Conservation (phyloP, 2,113 vertebrate species). For the Coturnix japonica region DNA sequence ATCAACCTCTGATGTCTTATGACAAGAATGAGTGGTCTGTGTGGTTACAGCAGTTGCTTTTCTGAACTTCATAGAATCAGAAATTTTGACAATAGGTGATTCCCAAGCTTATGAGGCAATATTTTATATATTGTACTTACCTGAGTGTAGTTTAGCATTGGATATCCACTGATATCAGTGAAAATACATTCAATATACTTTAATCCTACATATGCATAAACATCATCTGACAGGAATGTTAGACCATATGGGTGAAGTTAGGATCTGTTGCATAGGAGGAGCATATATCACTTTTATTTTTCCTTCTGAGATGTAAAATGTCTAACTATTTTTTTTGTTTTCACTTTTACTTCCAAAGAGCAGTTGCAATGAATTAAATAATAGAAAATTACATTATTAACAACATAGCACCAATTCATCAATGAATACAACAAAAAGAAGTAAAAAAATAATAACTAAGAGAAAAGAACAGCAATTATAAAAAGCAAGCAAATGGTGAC, state of each 20-base stretch:
- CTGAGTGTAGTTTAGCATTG: background rate
- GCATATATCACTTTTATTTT: background rate
- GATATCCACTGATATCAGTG: background rate
- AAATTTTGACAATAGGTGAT: background rate
- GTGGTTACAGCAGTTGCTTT: background rate
- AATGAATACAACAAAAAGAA: background rate
- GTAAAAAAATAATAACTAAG: background rate
- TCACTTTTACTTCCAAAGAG: background rate
- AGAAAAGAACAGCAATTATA: background rate
- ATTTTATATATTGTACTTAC: background rate
- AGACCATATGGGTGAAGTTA: background rate
- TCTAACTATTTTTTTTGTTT: background rate
- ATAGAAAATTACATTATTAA: background rate
- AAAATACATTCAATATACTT: background rate
- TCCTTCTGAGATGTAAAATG: background rate
- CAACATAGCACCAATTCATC: background rate
- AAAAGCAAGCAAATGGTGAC: background rate
- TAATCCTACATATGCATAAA: background rate
- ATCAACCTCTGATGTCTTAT: background rate
- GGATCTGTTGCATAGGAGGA: background rate
- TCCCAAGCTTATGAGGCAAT: background rate
- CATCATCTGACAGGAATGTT: background rate
- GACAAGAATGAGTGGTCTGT: background rate
- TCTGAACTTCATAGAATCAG: background rate
- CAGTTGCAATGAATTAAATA: background rate